A percentile compares a stretch with the other conserved stretches of the same genome.
Evolutionary conservation across 2,888 invertebrate species (phyloP).

Genomic region (Salticus scenicus): DNA sequence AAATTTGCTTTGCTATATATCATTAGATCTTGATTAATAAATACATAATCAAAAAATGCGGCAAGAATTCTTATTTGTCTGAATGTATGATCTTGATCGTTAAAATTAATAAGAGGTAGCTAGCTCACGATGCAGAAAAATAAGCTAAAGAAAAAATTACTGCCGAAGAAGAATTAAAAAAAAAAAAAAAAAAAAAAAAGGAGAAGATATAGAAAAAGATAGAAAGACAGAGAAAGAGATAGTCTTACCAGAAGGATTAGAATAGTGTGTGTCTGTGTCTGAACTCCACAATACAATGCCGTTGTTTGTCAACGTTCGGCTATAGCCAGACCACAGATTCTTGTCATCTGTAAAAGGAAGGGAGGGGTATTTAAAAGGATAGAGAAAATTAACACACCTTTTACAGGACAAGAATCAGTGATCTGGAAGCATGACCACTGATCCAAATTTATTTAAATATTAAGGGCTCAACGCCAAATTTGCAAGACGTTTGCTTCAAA

Average conservation of each 20-base stretch:
- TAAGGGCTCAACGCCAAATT: no score
- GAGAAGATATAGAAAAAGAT: slow-evolving; percentile 56
- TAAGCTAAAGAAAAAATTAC: no score
- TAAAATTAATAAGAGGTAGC: no score
- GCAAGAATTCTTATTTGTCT: no score
- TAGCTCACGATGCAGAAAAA: background rate
- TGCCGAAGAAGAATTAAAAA: background rate
- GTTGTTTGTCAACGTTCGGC: slow-evolving; percentile 69
- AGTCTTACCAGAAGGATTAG: slow-evolving; percentile 65
- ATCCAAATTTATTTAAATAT: slow-evolving; percentile 15
- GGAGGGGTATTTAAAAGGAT: background rate
- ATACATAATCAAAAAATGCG: no score
- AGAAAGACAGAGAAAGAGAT: slow-evolving; percentile 41
- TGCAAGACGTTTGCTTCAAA: no score
- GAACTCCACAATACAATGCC: slow-evolving; percentile 68
- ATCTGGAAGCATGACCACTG: slow-evolving; percentile 52
- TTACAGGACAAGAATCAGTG: slow-evolving; percentile 69
- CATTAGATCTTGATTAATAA: no score
- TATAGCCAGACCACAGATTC: slow-evolving; percentile 70
- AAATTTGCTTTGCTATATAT: no score
- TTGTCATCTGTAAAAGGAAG: slow-evolving; percentile 70
- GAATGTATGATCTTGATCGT: no score
- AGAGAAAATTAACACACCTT: slow-evolving; percentile 33
- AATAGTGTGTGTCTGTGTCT: slow-evolving; percentile 68
- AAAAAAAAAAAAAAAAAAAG: slow-evolving; percentile 44